Conservation (phyloP, 2,888 invertebrate genomes). For the Stenoptilia bipunctidactyla region DNA sequence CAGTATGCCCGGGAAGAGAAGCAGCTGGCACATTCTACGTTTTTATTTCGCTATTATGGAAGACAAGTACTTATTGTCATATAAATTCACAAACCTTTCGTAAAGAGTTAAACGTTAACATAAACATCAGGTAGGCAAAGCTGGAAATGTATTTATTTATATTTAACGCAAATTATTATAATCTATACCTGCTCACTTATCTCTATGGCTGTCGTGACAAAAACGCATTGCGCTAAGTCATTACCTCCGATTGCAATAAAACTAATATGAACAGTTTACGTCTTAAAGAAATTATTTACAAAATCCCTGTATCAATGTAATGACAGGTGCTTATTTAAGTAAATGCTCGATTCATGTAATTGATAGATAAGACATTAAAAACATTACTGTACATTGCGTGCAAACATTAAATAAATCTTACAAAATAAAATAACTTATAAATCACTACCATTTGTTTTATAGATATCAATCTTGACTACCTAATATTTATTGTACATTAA, state of each 20-base stretch:
- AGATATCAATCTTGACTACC: slow-evolving; percentile 32
- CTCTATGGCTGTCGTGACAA: background rate
- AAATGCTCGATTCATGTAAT: slow-evolving; percentile 40
- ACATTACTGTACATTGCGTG: slow-evolving; percentile 39
- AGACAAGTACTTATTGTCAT: too few relatives aligned
- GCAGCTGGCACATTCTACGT: too few relatives aligned
- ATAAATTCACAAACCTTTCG: too few relatives aligned
- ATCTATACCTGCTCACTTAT: too few relatives aligned
- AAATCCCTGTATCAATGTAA: slow-evolving; percentile 26
- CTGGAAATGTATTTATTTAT: too few relatives aligned
- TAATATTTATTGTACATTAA: slow-evolving; percentile 20
- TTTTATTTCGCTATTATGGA: too few relatives aligned
- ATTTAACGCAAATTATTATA: too few relatives aligned
- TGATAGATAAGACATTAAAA: slow-evolving; percentile 28
- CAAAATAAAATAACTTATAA: slow-evolving; percentile 34
- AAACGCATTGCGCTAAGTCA: slow-evolving; percentile 5
- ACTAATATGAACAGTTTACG: slow-evolving; percentile 4
- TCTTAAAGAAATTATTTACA: slow-evolving; percentile 30
- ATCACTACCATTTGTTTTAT: slow-evolving; percentile 49
- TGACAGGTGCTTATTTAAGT: slow-evolving; percentile 37
- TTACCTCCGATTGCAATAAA: slow-evolving; percentile 3
- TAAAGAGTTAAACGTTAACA: too few relatives aligned
- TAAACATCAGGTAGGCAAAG: too few relatives aligned
- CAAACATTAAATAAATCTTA: slow-evolving; percentile 53
- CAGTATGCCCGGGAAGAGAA: too few relatives aligned